Evolutionary conservation across 1,140 invertebrate genomes (phyloP).

Genomic region (Drosophila fuyamai): DNA sequence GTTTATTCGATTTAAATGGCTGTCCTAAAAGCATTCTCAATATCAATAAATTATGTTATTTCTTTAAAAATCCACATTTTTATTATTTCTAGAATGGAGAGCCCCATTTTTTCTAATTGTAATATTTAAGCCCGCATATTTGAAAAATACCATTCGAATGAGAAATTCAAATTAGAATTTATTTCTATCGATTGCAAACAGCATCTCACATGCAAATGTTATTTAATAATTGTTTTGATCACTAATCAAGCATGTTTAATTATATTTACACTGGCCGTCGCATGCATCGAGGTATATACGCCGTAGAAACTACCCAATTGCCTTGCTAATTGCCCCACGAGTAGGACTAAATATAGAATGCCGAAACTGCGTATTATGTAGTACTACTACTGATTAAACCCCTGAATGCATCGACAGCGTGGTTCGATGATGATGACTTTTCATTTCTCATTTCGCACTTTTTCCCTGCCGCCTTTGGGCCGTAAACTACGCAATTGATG

Average conservation of each 20-base stretch:
- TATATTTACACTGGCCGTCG: slow-evolving; percentile 24
- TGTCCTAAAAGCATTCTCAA: not conserved
- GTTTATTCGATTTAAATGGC: too few species aligned
- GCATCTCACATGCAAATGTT: not conserved
- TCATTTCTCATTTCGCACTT: not conserved
- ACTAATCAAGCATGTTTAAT: slow-evolving; percentile 29
- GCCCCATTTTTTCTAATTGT: too few species aligned
- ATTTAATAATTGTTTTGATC: slow-evolving; percentile 14
- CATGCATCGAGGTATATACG: slow-evolving; percentile 18
- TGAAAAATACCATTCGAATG: too few species aligned
- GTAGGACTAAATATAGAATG: slow-evolving; percentile 30
- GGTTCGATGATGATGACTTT: slow-evolving; percentile 7
- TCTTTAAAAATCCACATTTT: too few species aligned
- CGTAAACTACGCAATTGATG: slow-evolving; percentile 65
- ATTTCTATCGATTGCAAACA: slow-evolving; percentile 1
- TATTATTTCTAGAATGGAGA: too few species aligned
- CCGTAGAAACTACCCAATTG: slow-evolving; percentile 27
- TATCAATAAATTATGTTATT: not conserved
- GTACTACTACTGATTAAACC: slow-evolving; percentile 6
- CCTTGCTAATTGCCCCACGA: slow-evolving; percentile 29
- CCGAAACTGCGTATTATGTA: slow-evolving; percentile 27
- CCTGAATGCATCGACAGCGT: slow-evolving; percentile 16
- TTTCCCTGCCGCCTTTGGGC: slow-evolving; percentile 15
- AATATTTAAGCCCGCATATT: too few species aligned
- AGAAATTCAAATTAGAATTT: too few species aligned